Evolutionary conservation across 2,113 vertebrate genomes (phyloP).

Genomic region (Cnemophilus loriae): DNA sequence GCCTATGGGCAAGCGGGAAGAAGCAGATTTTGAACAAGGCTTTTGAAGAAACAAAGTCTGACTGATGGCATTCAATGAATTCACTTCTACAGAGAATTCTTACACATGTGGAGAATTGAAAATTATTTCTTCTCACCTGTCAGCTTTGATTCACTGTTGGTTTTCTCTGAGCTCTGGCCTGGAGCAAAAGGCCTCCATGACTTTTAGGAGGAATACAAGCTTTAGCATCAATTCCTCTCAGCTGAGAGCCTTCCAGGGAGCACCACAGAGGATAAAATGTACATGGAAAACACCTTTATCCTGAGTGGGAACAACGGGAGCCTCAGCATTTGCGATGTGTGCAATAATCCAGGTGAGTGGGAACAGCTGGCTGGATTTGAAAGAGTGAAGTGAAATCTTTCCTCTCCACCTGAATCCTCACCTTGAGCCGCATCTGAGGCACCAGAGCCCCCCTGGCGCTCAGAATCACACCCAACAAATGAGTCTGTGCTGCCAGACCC

Average conservation of each 20-base stretch:
- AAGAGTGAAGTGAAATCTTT: neutral
- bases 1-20: neutral
- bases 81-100: neutral
- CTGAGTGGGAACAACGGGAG: neutral
- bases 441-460: neutral
- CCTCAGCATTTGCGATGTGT: neutral
- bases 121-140: neutral
- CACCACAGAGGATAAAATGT: accelerated
- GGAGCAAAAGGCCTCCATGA: neutral
- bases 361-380: neutral
- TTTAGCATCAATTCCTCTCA: neutral
- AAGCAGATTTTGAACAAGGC: neutral
- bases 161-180: neutral
- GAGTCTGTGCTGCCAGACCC: neutral
- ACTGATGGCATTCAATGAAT: neutral
- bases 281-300: neutral
- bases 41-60: neutral
- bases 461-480: neutral
- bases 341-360: neutral
- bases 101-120: neutral
- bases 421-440: neutral
- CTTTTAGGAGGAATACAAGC: neutral
- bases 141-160: neutral
- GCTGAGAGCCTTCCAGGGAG: neutral
- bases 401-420: neutral